These are phyloP conservation scores for Heliconius erato DNA, from an alignment of 2,888 invertebrate genomes.

Conservation along the genomic window DNA sequence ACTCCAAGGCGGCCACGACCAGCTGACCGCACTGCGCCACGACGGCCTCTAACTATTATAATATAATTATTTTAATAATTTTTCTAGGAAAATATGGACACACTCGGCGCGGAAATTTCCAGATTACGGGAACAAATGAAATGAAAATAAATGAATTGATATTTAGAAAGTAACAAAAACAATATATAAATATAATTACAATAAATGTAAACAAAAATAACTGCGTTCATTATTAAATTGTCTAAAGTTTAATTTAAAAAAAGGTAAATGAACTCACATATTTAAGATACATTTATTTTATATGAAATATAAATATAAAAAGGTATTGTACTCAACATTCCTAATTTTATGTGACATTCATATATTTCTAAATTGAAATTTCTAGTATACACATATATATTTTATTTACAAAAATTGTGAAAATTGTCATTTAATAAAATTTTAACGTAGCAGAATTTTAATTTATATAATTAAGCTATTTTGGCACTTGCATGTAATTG, in stretches of 20 bases:
- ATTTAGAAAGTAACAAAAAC: not conserved
- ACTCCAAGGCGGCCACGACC: too few species aligned
- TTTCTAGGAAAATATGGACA: constrained; percentile 91
- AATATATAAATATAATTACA: not conserved
- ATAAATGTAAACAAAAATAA: not conserved
- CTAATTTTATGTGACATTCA: not conserved
- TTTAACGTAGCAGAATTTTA: too few species aligned
- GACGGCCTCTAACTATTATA: not conserved
- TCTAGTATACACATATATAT: not conserved
- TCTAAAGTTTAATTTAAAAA: not conserved
- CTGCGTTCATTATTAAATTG: not conserved
- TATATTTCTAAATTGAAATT: not conserved
- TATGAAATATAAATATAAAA: not conserved
- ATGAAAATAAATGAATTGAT: constrained; percentile 42
- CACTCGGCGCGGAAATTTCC: constrained; percentile 91
- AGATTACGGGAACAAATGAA: constrained; percentile 80
- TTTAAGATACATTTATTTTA: not conserved
- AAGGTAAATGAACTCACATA: not conserved
- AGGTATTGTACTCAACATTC: not conserved
- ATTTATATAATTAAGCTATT: too few species aligned
- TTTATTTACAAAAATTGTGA: not conserved
- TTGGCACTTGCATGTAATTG: too few species aligned
- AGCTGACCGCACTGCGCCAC: too few species aligned
- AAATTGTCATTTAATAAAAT: too few species aligned
- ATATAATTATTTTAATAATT: constrained; percentile 4